These are phyloP conservation scores for Geococcyx californianus DNA, from an alignment of 2,113 vertebrate species.

Conservation along the genomic window DNA sequence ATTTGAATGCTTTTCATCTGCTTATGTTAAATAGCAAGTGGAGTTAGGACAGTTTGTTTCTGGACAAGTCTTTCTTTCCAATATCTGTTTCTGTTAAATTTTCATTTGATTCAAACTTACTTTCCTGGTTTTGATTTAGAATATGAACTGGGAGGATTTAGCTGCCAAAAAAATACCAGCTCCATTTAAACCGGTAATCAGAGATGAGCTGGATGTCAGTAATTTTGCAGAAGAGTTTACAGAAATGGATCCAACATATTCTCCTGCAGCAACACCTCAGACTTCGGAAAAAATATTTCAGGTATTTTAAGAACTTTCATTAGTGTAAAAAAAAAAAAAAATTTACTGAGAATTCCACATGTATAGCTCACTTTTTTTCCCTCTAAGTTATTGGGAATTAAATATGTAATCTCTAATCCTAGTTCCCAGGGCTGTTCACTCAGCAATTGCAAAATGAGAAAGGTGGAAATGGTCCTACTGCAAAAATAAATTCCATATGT, in stretches of 20 bases:
- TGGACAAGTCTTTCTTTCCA: not conserved
- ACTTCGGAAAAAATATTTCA: slow-evolving; percentile 96
- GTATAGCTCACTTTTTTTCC: not conserved
- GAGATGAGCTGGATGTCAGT: slow-evolving; percentile 94
- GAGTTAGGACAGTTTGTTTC: not conserved
- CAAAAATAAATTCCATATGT: not conserved
- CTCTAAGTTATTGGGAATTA: not conserved
- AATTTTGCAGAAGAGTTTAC: slow-evolving; percentile 99
- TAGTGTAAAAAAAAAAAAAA: not conserved
- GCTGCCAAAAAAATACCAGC: slow-evolving; percentile 91
- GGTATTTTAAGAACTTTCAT: slow-evolving; percentile 72
- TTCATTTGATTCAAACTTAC: not conserved
- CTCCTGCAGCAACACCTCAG: slow-evolving; percentile 92
- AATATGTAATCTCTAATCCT: not conserved
- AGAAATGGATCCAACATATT: slow-evolving; percentile 98
- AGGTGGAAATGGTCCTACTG: not conserved
- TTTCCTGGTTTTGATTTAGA: slow-evolving; percentile 76
- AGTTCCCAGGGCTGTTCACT: not conserved
- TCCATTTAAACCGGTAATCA: slow-evolving; percentile 94
- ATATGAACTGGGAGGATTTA: slow-evolving; percentile 95
- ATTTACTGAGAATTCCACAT: not conserved
- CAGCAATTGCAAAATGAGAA: not conserved
- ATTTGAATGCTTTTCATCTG: not conserved
- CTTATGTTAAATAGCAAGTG: not conserved
- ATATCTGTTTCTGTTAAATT: not conserved